These are phyloP conservation scores for Solenopsis invicta DNA, from an alignment of 1,140 invertebrate genomes.

Conservation along the genomic window DNA sequence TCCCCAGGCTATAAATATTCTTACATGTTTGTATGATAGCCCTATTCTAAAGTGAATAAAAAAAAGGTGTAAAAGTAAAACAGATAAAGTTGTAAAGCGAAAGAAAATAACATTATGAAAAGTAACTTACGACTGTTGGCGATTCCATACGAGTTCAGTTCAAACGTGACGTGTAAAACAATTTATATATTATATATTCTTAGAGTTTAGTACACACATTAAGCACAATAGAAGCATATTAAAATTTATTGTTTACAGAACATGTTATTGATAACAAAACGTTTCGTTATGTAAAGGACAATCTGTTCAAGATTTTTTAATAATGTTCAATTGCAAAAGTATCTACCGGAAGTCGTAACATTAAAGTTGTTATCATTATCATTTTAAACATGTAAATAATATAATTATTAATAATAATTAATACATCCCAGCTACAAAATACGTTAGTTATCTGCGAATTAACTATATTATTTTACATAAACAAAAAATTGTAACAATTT, in stretches of 20 bases:
- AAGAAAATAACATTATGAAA: conserved; percentile 21
- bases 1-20: neutral
- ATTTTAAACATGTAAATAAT: neutral
- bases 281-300: neutral
- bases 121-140: neutral
- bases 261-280: neutral
- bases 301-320: neutral
- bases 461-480: neutral
- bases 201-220: neutral
- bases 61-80: neutral
- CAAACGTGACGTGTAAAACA: conserved; percentile 18
- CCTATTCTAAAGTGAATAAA: neutral
- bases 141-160: neutral
- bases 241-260: conserved; percentile 1
- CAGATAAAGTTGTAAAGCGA: neutral
- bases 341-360: neutral
- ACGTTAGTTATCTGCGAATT: neutral
- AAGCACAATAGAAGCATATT: neutral
- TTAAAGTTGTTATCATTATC: neutral
- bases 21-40: neutral
- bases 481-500: neutral
- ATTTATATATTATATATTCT: neutral
- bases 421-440: neutral
- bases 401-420: neutral
- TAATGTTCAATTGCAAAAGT: neutral